Conservation (phyloP, 2,888 invertebrate species). For the Escarpia spicata region DNA sequence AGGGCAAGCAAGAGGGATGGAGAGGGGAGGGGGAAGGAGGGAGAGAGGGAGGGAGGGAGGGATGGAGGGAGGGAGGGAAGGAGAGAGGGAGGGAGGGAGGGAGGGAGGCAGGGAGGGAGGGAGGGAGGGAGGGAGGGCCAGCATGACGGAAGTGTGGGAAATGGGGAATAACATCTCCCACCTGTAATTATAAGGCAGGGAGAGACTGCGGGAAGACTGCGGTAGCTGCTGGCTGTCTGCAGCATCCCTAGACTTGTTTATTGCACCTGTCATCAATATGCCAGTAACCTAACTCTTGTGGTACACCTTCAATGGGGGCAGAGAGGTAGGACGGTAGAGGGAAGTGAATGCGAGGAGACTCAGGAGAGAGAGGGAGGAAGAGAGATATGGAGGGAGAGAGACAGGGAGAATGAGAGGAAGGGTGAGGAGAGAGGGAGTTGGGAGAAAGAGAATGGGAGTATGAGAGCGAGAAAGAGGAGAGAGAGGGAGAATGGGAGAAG, state of each 20-base stretch:
- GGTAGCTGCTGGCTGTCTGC: too few relatives aligned
- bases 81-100: not conserved
- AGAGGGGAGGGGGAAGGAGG: not conserved
- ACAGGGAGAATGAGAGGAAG: not conserved
- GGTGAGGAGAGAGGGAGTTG: not conserved
- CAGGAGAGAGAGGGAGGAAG: not conserved
- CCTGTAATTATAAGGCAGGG: too few relatives aligned
- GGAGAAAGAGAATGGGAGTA: not conserved
- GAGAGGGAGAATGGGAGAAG: too few relatives aligned
- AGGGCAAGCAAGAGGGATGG: not conserved
- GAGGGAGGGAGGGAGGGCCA: too few relatives aligned
- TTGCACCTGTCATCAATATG: too few relatives aligned
- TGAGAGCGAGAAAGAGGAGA: not conserved
- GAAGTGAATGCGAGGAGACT: not conserved
- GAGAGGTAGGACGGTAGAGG: too few relatives aligned
- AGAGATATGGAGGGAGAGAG: not conserved
- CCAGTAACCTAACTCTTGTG: too few relatives aligned
- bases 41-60: not conserved
- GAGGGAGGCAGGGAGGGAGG: not conserved
- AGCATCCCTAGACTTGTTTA: too few relatives aligned
- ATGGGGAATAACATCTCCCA: too few relatives aligned
- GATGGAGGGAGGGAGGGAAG: not conserved
- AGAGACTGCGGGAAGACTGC: too few relatives aligned
- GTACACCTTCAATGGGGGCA: too few relatives aligned
- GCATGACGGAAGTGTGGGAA: too few relatives aligned